Conservation (phyloP, 1,140 invertebrate species). For the Venturia canescens region DNA sequence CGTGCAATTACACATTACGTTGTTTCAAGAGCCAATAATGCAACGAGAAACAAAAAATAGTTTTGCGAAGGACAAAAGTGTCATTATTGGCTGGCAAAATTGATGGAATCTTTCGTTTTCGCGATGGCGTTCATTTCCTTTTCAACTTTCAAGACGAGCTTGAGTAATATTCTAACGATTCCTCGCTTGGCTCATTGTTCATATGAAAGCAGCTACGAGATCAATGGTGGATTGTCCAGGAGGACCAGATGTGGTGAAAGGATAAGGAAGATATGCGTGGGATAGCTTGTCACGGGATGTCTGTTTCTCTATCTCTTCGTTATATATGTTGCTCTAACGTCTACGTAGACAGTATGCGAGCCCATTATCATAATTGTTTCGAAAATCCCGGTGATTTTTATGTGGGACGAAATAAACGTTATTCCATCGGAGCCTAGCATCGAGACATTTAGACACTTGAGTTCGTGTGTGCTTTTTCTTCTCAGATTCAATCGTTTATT, state of each 20-base stretch:
- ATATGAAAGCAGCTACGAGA: constrained; percentile 1
- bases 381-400: neutral
- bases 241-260: constrained; percentile 26
- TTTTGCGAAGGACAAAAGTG: neutral
- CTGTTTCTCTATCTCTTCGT: neutral
- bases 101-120: neutral
- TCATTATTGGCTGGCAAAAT: neutral
- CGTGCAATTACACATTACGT: neutral
- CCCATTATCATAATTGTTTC: neutral
- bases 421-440: neutral
- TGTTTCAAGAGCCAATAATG: constrained; percentile 19
- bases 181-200: constrained; percentile 3
- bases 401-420: neutral
- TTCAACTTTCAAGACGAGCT: neutral
- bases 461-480: neutral
- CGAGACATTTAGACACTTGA: neutral
- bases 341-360: neutral
- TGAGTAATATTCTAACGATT: constrained; percentile 26
- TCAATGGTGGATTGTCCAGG: constrained; percentile 8
- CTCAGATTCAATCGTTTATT: no score
- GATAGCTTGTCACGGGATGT: constrained; percentile 7
- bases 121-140: neutral
- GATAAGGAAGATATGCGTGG: constrained; percentile 18
- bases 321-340: neutral
- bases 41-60: neutral